Evolutionary conservation across 2,797 vertebrate species (phyloP), one percentile per base, ranked within the genome.

Genomic region (Clarias fuscus): DNA sequence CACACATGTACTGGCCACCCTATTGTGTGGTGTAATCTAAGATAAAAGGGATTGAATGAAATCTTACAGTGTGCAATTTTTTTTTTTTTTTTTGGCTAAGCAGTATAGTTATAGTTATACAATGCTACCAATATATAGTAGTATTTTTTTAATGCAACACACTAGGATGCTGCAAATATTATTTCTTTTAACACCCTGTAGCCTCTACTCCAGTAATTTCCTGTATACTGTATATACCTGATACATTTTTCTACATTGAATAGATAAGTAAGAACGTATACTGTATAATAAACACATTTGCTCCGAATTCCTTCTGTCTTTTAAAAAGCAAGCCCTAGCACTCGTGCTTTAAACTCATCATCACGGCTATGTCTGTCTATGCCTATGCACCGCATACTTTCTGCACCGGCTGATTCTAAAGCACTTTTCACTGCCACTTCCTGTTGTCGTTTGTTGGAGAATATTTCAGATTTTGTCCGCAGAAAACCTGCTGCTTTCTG

Each of bases 391-490:
- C 4, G 75, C 56, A 13, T 5, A 30, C 27, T 59, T 77, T 10
- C 27, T 33, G 27, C 53, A 2, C 6, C 13, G 27, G 2, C 56
- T 77, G 56, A 37, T 37, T 37, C 13, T 59, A 13, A 78, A 33
- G 56, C 75, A 33, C 75, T 59, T 77, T 33, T 77, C 53, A 78
- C 17, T 5, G 72, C 53, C 72, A 53, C 48, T 75, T 17, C 72
- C 24, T 27, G 27, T 76, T 53, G 48, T 77, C 53, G 2, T 56
- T 48, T 20, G 76, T 61, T 48, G 48, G 56, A 56, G 56, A 78
- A 20, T 37, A 14, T 59, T 78, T 61, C 56, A 8, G 27, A 20
- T 59, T 33, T 30, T 61, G 56, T 78, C 76, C 56, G 30, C 18
- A 37, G 56, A 78, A 78, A 78, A 61, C 76, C 56, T 61, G 27